Evolutionary conservation across 2,888 invertebrate species (phyloP), one percentile per base, ranked within the genome.

Genomic region (Drosophila flavopinicola): DNA sequence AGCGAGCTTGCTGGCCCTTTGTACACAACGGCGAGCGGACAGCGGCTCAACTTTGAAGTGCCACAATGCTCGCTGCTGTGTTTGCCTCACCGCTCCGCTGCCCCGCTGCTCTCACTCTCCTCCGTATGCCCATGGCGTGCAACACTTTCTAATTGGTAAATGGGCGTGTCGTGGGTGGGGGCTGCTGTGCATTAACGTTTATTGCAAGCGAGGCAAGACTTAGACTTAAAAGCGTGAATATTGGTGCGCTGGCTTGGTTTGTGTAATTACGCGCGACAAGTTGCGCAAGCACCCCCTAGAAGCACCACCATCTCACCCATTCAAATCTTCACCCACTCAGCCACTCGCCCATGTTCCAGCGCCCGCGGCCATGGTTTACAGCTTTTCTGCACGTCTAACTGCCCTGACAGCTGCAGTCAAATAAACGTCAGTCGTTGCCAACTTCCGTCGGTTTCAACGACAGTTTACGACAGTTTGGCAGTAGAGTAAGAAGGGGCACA

Each of bases 201-300:
- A 84, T 63, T 60, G 80, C 73, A 63, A 42, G 23, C 33, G 30
- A 42, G 32, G 17, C 29, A n/a, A n/a, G n/a, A 57, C 41, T 56
- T 51, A 60, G 79, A 59, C 45, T 59, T 66, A 66, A 58, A 64
- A 83, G 65, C 60, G 58, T 77, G 39, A 54, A 52, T 41, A 52
- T 44, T 30, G 58, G 17, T 37, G 30, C 29, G 37, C n/a, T 38
- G 39, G 45, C 7, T 35, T 32, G 29, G 56, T 53, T 53, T 80
- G 69, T 69, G 85, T 78, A 85, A 82, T 85, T 85, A 74, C 83
- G 83, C 82, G 78, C 78, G 83, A 85, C 78, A 78, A 85, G 78
- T 78, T 60, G 45, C 42, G 23, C 15, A 57, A n/a, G 9, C 38
- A 32, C 6, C n/a, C 20, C 6, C n/a, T 29, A n/a, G n/a, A 1